Conservation (phyloP, 2,113 vertebrate genomes). For the Ciconia maguari region DNA sequence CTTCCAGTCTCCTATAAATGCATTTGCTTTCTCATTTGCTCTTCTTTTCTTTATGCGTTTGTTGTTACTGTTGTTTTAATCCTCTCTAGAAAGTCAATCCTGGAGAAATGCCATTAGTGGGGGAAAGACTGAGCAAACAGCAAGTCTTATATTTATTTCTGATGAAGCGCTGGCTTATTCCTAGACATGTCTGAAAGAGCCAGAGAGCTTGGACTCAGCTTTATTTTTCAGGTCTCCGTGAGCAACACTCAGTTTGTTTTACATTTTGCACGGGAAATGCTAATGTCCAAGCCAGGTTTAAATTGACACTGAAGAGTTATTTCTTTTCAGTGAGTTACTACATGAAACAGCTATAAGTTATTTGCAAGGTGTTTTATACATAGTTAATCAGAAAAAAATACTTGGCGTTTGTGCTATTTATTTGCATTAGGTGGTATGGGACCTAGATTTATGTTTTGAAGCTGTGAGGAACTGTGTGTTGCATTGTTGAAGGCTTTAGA, state of each 20-base stretch:
- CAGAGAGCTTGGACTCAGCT: background rate
- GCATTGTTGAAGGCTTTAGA: background rate
- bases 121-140: background rate
- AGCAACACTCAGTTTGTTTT: background rate
- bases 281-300: background rate
- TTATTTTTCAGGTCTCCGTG: background rate
- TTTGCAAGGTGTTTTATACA: constrained; percentile 2
- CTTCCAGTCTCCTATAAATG: background rate
- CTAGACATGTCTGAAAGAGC: background rate
- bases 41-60: background rate
- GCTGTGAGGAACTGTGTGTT: background rate
- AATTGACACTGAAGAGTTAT: background rate
- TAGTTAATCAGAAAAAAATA: constrained; percentile 1
- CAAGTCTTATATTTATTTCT: background rate
- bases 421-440: background rate
- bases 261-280: background rate
- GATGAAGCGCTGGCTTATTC: background rate
- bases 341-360: background rate
- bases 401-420: constrained; percentile 14
- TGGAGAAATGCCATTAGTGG: background rate
- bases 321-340: background rate
- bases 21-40: background rate
- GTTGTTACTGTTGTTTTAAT: background rate
- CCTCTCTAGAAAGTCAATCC: background rate
- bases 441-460: background rate